Conservation (phyloP, 2,888 invertebrate genomes). For the Aleiodes testaceus region DNA sequence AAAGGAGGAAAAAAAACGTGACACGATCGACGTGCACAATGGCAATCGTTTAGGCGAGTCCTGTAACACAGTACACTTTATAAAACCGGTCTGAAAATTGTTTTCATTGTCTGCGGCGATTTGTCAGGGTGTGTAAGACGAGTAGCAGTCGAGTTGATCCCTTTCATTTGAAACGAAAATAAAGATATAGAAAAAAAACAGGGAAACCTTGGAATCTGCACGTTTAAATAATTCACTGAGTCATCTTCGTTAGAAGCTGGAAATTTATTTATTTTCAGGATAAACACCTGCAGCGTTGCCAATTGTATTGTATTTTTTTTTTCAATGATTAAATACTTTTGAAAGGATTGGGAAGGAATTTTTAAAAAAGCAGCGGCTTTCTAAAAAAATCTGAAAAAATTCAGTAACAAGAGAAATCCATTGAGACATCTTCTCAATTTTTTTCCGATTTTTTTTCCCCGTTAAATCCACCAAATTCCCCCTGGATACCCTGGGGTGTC, state of each 20-base stretch:
- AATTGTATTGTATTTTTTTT: no score
- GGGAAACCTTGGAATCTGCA: not conserved
- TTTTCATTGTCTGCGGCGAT: constrained; percentile 70
- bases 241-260: not conserved
- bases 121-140: constrained; percentile 70
- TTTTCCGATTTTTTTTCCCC: no score
- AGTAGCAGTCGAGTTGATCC: constrained; percentile 61
- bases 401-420: no score
- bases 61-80: constrained; percentile 50
- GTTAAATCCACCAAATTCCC: no score
- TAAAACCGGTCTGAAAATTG: constrained; percentile 64
- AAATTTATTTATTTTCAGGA: no score
- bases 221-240: not conserved
- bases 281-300: no score
- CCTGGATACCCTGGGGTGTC: constrained; percentile 45
- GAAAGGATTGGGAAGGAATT: no score
- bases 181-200: not conserved
- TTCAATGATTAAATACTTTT: no score
- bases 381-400: no score
- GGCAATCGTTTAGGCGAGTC: constrained; percentile 63
- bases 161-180: constrained; percentile 1
- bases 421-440: no score
- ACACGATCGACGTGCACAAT: constrained; percentile 56
- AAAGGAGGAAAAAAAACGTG: constrained; percentile 27
- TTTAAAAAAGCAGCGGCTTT: no score